Evolutionary conservation across 2,888 invertebrate species (phyloP).

Genomic region (Lordiphosa fenestrarum): DNA sequence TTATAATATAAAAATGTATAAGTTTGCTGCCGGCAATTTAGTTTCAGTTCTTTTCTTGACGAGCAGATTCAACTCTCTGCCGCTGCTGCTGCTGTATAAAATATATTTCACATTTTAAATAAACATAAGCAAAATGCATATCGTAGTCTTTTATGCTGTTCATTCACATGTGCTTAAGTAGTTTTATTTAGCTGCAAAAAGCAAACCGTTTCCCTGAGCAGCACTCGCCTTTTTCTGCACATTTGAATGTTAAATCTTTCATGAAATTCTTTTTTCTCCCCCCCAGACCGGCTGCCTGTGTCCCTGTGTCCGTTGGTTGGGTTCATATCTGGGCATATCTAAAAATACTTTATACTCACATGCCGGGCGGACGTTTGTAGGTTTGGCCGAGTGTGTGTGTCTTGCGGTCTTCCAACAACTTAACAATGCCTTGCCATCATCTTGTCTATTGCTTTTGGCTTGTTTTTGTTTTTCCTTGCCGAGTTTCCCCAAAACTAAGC

Average conservation of each 20-base stretch:
- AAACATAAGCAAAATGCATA: conserved; percentile 38
- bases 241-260: conserved; percentile 80
- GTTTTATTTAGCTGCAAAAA: conserved; percentile 69
- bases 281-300: conserved; percentile 9
- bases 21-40: conserved; percentile 48
- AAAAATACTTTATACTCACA: conserved; percentile 42
- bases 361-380: conserved; percentile 12
- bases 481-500: conserved; percentile 20
- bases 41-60: conserved; percentile 26
- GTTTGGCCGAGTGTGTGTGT: conserved; percentile 16
- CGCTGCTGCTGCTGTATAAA: conserved; percentile 6
- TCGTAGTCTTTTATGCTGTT: conserved; percentile 44
- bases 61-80: conserved; percentile 40
- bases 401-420: conserved; percentile 59
- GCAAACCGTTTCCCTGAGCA: conserved; percentile 13
- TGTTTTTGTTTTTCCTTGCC: conserved; percentile 42
- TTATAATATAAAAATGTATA: conserved; percentile 64
- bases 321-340: conserved; percentile 45
- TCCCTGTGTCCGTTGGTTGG: conserved; percentile 17
- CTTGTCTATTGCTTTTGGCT: conserved; percentile 39
- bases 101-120: conserved; percentile 35
- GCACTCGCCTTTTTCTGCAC: conserved; percentile 55
- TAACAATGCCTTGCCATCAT: conserved; percentile 66
- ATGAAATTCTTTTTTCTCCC: conserved; percentile 73
- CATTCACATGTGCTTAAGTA: conserved; percentile 75